These are phyloP conservation scores for Mastomys coucha DNA, from an alignment of 2,113 vertebrate genomes.

Conservation along the genomic window DNA sequence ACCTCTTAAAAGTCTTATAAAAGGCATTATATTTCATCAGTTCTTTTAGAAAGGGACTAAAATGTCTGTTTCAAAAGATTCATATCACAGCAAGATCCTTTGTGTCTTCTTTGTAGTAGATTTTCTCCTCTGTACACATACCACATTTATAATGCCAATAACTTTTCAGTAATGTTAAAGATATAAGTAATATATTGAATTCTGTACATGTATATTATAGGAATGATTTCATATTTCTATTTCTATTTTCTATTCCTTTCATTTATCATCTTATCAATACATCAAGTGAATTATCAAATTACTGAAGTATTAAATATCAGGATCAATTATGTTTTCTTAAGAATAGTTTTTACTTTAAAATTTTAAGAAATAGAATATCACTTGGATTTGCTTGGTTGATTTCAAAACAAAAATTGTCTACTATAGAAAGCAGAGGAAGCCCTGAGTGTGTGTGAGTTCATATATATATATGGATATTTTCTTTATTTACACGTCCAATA, in stretches of 20 bases:
- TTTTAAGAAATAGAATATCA: too few relatives aligned
- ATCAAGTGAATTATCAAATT: slow-evolving; percentile 49
- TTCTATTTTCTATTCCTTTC: not conserved
- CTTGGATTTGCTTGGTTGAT: too few relatives aligned
- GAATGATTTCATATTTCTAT: slow-evolving; percentile 44
- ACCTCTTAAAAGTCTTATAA: not conserved
- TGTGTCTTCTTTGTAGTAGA: not conserved
- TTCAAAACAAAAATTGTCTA: too few relatives aligned
- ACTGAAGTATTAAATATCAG: slow-evolving; percentile 73
- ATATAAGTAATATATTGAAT: not conserved
- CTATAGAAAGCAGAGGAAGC: too few relatives aligned
- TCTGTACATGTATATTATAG: not conserved
- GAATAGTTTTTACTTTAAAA: too few relatives aligned
- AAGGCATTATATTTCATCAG: not conserved
- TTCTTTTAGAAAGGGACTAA: not conserved
- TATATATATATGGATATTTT: too few relatives aligned
- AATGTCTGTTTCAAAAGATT: not conserved
- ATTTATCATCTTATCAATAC: slow-evolving; percentile 45
- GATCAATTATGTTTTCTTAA: slow-evolving; percentile 53
- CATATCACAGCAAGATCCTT: not conserved
- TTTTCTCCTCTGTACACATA: not conserved
- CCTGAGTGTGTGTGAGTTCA: too few relatives aligned
- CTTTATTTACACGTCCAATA: too few relatives aligned
- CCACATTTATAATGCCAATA: not conserved
- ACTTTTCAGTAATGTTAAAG: not conserved